Conservation (phyloP, 2,113 vertebrate species). For the Epinephelus lanceolatus region DNA sequence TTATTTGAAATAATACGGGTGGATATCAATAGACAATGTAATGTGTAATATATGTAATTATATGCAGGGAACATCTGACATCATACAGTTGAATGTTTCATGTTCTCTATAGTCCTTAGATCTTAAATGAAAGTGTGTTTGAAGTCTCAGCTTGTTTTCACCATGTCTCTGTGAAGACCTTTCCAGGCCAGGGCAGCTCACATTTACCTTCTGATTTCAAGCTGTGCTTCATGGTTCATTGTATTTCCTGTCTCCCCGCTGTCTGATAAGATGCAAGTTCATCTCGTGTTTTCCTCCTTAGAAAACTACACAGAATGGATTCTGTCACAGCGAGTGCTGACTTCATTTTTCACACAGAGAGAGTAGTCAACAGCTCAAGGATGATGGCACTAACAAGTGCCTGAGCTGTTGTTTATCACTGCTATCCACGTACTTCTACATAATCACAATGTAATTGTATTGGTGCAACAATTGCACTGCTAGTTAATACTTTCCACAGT, state of each 20-base stretch:
- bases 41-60: neutral
- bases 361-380: slow-evolving; percentile 31
- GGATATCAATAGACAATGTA: neutral
- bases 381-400: slow-evolving; percentile 44
- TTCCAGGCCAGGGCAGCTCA: neutral
- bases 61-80: neutral
- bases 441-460: slow-evolving; percentile 41
- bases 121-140: neutral
- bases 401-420: slow-evolving; percentile 48
- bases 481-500: slow-evolving; percentile 43
- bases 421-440: slow-evolving; percentile 14
- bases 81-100: neutral
- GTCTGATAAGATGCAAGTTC: slow-evolving; percentile 29
- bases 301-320: slow-evolving; percentile 51
- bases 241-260: slow-evolving; percentile 31
- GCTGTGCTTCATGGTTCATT: slow-evolving; percentile 48
- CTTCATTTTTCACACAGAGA: slow-evolving; percentile 55
- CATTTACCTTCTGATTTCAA: slow-evolving; percentile 44
- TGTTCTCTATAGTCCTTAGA: neutral
- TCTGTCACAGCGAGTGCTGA: slow-evolving; percentile 53
- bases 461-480: slow-evolving; percentile 22
- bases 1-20: neutral
- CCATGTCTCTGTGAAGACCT: neutral
- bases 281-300: slow-evolving; percentile 41
- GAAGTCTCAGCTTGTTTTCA: neutral